Evolutionary conservation across 1,140 invertebrate species (phyloP).

Genomic region (Drosophila miranda): DNA sequence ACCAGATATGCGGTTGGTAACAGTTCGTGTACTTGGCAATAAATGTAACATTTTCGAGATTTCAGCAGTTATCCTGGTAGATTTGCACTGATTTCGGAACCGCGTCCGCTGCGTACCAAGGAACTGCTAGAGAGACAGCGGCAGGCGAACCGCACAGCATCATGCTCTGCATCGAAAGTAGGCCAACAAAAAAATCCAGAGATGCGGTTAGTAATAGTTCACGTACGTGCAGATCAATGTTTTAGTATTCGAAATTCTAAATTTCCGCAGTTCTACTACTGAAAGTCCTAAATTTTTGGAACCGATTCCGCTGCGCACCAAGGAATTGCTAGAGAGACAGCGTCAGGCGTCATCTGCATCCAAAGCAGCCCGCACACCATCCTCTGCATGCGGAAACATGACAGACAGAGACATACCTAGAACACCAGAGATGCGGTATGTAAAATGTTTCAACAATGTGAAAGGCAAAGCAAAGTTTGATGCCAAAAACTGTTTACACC

Average conservation of each 20-base stretch:
- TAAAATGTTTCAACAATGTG: neutral
- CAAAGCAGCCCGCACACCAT: no score
- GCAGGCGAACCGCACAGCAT: neutral
- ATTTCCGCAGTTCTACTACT: neutral
- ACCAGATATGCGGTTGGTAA: no score
- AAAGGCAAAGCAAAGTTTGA: neutral
- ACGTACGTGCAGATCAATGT: no score
- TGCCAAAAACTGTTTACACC: no score
- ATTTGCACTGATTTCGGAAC: neutral
- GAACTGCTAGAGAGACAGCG: constrained; percentile 4
- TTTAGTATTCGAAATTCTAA: no score
- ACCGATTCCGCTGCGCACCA: constrained; percentile 14
- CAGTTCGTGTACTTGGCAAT: no score
- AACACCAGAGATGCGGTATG: constrained; percentile 1
- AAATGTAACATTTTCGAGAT: neutral
- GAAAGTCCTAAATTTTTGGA: neutral
- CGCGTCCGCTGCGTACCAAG: neutral
- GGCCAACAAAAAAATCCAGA: neutral
- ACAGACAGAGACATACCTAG: neutral
- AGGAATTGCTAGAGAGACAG: constrained; percentile 24
- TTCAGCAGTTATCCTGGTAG: no score
- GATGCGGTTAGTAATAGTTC: no score
- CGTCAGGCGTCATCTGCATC: neutral
- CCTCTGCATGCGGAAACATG: no score
- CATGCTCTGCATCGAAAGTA: neutral